These are phyloP conservation scores for Apis dorsata DNA, from an alignment of 1,140 invertebrate species.

Conservation along the genomic window DNA sequence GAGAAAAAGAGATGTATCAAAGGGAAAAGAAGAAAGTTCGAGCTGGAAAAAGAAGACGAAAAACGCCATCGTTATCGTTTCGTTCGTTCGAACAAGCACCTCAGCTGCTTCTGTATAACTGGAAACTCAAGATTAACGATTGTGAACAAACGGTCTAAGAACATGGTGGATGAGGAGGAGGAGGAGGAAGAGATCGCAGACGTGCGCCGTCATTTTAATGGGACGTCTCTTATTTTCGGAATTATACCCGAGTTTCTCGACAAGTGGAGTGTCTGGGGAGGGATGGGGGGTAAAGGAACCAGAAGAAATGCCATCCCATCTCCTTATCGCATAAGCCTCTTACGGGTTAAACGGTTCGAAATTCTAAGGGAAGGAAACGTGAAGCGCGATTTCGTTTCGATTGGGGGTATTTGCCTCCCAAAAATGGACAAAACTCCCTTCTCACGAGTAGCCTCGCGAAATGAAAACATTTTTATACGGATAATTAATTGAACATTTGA, in stretches of 20 bases:
- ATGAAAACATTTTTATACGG: too few relatives aligned
- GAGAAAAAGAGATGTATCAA: too few relatives aligned
- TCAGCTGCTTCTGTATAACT: slow-evolving; percentile 31
- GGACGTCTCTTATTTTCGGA: slow-evolving; percentile 53
- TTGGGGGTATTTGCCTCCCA: too few relatives aligned
- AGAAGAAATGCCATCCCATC: slow-evolving; percentile 44
- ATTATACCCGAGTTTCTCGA: slow-evolving; percentile 54
- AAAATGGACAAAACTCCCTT: too few relatives aligned
- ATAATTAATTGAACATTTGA: too few relatives aligned
- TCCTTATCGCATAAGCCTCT: slow-evolving; percentile 51
- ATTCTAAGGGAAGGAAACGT: slow-evolving; percentile 27
- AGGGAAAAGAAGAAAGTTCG: too few relatives aligned
- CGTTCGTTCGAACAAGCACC: slow-evolving; percentile 32
- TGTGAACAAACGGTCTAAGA: too few relatives aligned
- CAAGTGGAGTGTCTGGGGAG: slow-evolving; percentile 24
- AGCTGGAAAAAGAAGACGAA: too few relatives aligned
- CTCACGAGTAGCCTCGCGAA: too few relatives aligned
- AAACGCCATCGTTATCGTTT: background rate
- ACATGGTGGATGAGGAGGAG: too few relatives aligned
- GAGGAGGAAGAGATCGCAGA: slow-evolving; percentile 36
- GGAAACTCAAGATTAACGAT: slow-evolving; percentile 58
- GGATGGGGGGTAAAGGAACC: background rate
- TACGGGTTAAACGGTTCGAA: slow-evolving; percentile 30
- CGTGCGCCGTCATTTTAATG: slow-evolving; percentile 62
- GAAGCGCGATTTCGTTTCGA: too few relatives aligned